Base-by-base conservation (phyloP, 2,797 vertebrate genomes). In the Microctenopoma lineatum region DNA sequence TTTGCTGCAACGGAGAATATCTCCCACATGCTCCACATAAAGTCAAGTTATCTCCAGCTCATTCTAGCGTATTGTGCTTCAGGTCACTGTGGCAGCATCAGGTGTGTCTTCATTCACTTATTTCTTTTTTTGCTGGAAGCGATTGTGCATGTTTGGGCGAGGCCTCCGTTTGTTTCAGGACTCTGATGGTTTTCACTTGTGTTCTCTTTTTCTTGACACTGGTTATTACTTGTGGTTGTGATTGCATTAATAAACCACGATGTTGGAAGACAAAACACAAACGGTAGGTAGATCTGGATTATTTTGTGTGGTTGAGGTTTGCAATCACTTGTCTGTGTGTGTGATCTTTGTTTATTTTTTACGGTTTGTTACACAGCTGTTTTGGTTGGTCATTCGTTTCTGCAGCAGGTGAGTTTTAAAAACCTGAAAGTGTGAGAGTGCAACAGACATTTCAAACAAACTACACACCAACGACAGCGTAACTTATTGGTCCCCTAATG, bases 1-100 rank as follows among this genome's bases (percentile, higher is more conserved):
- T 27, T 46, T 56, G 53, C 70, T 76, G 78, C 79, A 76, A 68
- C 80, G 71, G 75, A 83, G 77, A 84, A 88, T 77, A 68, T 81
- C 69, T 87, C 73, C 73, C 80, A 88, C 75, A 84, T 81, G 82
- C 60, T 59, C 68, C 74, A 60, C 67, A 55, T 63, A 44, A 65
- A 67, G 46, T 69, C 76, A 51, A 71, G 79, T 81, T 85, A 79
- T 75, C 50, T 70, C 57, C 56, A 75, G 76, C 71, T 87, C 72
- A 79, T 38, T 36, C 27, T 47, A n/a, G 44, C 44, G 9, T 58
- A 3, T 54, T 73, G 29, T 44, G 27, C 39, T 48, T 58, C 48
- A 25, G 39, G 52, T 69, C 42, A 57, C 70, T 45, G 41, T n/a
- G 13, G 48, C 38, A 63, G 64, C 16, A 42, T 66, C 74, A 81